These are phyloP conservation scores for Halictus rubicundus DNA, from an alignment of 1,140 invertebrate genomes.

Conservation along the genomic window DNA sequence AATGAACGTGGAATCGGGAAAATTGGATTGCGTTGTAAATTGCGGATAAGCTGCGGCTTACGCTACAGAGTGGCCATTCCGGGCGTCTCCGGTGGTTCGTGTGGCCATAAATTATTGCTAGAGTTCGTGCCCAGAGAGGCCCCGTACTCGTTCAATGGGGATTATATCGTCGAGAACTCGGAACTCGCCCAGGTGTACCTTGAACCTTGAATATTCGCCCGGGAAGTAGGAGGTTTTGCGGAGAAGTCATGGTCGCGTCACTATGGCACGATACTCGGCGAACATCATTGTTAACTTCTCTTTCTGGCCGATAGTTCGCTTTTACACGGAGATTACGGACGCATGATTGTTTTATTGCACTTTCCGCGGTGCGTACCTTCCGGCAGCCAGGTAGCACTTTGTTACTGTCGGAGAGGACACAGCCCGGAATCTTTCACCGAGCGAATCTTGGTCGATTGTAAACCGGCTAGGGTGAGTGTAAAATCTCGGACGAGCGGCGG, in stretches of 20 bases:
- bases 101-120: constrained; percentile 49
- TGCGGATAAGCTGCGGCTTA: constrained; percentile 60
- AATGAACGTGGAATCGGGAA: constrained; percentile 52
- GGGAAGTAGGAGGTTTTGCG: background rate
- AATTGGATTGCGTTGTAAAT: constrained; percentile 68
- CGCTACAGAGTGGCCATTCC: constrained; percentile 10
- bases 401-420: background rate
- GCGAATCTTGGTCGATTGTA: background rate
- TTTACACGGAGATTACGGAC: constrained; percentile 64
- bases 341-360: constrained; percentile 30
- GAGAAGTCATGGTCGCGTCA: constrained; percentile 37
- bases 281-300: constrained; percentile 36
- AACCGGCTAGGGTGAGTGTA: background rate
- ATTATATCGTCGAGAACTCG: constrained; percentile 21
- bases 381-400: background rate
- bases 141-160: constrained; percentile 35
- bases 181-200: constrained; percentile 33
- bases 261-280: background rate
- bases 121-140: background rate
- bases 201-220: constrained; percentile 33
- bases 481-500: background rate
- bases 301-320: constrained; percentile 53
- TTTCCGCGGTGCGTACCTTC: background rate
- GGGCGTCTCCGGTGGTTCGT: constrained; percentile 14
- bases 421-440: background rate